Evolutionary conservation across 2,888 invertebrate genomes (phyloP).

Genomic region (Ephialtes manifestator): DNA sequence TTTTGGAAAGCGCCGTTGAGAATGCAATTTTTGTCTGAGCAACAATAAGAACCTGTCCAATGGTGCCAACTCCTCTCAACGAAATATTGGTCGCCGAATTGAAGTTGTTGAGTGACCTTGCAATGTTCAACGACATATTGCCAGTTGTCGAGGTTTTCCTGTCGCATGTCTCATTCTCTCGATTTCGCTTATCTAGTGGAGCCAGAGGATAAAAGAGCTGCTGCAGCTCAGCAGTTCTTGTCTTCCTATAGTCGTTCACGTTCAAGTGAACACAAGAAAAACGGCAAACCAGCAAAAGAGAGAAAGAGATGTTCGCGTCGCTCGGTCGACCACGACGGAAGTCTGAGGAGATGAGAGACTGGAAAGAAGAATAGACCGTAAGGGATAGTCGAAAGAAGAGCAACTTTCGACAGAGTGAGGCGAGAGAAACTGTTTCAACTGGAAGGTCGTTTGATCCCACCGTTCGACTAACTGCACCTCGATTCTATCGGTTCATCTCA

Average conservation of each 20-base stretch:
- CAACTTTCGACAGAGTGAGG: slow-evolving; percentile 51
- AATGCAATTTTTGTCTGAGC: too few relatives aligned
- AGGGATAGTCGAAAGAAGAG: slow-evolving; percentile 53
- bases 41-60: too few relatives aligned
- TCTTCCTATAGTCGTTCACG: neutral
- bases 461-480: slow-evolving; percentile 47
- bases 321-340: slow-evolving; percentile 19
- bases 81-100: slow-evolving; percentile 27
- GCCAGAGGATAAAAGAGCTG: slow-evolving; percentile 7
- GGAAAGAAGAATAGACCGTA: slow-evolving; percentile 27
- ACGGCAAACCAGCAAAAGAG: slow-evolving; percentile 33
- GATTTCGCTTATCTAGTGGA: slow-evolving; percentile 9
- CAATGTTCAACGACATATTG: slow-evolving; percentile 5
- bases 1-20: too few relatives aligned
- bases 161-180: slow-evolving; percentile 29
- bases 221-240: neutral
- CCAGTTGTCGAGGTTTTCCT: neutral
- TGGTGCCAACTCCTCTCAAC: neutral
- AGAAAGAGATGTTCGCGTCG: slow-evolving; percentile 8
- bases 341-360: slow-evolving; percentile 40
- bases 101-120: neutral
- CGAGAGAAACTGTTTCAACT: slow-evolving; percentile 34
- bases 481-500: slow-evolving; percentile 33
- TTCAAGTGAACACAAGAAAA: slow-evolving; percentile 27
- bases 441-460: slow-evolving; percentile 64